phyloP scores from a whole-genome alignment of 2,888 invertebrate genomes.

The Drosophila seclusa region DNA sequence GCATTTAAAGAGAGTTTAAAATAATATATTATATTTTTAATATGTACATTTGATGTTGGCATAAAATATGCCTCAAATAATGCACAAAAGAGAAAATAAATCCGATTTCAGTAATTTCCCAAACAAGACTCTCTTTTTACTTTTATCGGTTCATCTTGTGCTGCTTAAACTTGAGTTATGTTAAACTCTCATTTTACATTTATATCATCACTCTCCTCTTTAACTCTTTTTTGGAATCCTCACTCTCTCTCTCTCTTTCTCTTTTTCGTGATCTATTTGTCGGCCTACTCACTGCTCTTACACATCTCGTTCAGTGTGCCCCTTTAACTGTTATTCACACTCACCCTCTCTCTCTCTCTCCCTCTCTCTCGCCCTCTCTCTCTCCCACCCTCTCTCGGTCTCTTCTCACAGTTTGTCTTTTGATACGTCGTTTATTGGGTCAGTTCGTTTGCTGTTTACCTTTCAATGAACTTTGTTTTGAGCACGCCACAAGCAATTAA shows the following conservation, averaged over 20 bases:
- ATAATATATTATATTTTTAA: background rate
- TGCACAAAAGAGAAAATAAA: background rate
- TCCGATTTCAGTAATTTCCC: background rate
- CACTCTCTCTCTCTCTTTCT: background rate
- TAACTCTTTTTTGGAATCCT: too few relatives aligned
- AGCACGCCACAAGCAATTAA: conserved; percentile 52
- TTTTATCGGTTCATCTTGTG: background rate
- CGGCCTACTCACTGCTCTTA: background rate
- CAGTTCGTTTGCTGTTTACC: conserved; percentile 40
- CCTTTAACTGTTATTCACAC: background rate
- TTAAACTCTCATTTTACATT: background rate
- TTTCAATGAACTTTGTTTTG: conserved; percentile 55
- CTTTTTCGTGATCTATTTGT: background rate
- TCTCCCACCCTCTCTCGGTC: background rate
- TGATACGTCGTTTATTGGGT: conserved; percentile 13
- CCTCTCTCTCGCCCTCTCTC: background rate
- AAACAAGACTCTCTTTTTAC: background rate
- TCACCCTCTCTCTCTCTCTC: background rate
- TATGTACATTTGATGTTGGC: background rate
- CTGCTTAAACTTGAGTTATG: background rate
- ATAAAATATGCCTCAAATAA: background rate
- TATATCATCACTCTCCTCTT: too few relatives aligned
- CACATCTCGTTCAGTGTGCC: background rate
- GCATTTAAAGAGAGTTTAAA: background rate
- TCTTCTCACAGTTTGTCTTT: background rate